Evolutionary conservation across 2,888 invertebrate species (phyloP), one percentile per base, ranked within the genome.

Genomic region (Caenorhabditis afra): DNA sequence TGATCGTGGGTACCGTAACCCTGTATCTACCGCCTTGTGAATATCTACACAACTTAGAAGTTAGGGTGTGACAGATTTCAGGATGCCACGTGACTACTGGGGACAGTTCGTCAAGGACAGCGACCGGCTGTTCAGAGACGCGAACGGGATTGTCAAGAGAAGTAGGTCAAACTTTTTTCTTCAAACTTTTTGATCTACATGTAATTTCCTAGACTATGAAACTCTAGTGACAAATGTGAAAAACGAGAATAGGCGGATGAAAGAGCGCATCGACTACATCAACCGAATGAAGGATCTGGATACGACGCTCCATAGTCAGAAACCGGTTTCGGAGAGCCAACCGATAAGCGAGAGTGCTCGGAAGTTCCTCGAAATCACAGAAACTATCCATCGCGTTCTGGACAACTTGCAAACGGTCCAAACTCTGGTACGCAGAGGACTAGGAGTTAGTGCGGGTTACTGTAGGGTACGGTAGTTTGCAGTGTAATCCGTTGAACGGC

Each of bases 371-470:
- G 58, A 58, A 8, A 4, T 67, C 4, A 67, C 58, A 41, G 67
- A 67, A 41, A 67, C 67, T 8, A 18, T 67, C 20, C 58, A 52
- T 47, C 22, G 41, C 0, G 29, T 67, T 0, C 18, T 58, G 23
- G 67, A 67, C n/a, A 37, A 41, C 41, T 23, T 67, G n/a, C 67
- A 67, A 22, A 67, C 49, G 4, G 50, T 58, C 7, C 49, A 67
- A 8, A 58, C 67, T 12, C 50, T 67, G 41, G 67, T 67, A 22
- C n/a, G n/a, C n/a, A n/a, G n/a, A n/a, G n/a, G n/a, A n/a, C n/a
- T n/a, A n/a, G n/a, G n/a, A n/a, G n/a, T n/a, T n/a, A n/a, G n/a
- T 7, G 7, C 29, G 7, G 29, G 7, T 3, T 29, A 47, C 45
- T 37, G 20, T 16, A 16, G 22, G 8, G 3, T 1, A 22, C 11